Percentiles rank a stretch among this genome's conserved stretches.
These are phyloP conservation scores for Mus pahari DNA, from an alignment of 2,113 vertebrate genomes.

Conservation along the genomic window DNA sequence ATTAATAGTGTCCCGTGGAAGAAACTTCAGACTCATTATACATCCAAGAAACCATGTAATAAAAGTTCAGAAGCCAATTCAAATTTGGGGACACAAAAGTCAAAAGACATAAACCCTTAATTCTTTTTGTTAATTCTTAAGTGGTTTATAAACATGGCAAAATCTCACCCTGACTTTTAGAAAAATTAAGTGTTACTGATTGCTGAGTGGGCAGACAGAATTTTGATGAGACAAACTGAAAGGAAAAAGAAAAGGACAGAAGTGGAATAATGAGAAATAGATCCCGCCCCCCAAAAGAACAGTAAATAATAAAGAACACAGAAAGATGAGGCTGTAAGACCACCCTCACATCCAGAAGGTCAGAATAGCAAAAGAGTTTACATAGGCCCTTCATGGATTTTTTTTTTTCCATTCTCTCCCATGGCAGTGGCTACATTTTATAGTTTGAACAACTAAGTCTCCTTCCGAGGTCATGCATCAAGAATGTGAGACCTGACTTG, in stretches of 20 bases:
- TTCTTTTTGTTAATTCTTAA: neutral
- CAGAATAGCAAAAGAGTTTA: neutral
- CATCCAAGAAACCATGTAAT: neutral
- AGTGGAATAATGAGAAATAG: neutral
- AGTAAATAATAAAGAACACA: neutral
- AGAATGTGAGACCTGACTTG: neutral
- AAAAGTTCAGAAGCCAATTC: neutral
- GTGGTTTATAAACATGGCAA: neutral
- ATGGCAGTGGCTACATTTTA: neutral
- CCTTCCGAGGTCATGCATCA: neutral
- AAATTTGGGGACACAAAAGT: neutral
- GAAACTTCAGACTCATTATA: conserved; percentile 22
- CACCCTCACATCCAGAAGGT: neutral
- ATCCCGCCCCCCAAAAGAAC: no score
- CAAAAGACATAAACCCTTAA: neutral
- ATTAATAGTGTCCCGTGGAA: neutral
- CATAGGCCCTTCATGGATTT: neutral
- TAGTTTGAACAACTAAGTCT: neutral
- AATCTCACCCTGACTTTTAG: neutral
- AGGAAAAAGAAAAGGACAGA: neutral
- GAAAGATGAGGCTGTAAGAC: neutral
- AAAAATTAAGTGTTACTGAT: neutral
- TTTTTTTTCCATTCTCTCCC: neutral
- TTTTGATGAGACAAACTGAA: neutral
- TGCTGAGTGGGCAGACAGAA: neutral